Percentiles rank a stretch among this genome's conserved stretches.
Conservation (phyloP, 2,797 vertebrate species). For the Anomalospiza imberbis region DNA sequence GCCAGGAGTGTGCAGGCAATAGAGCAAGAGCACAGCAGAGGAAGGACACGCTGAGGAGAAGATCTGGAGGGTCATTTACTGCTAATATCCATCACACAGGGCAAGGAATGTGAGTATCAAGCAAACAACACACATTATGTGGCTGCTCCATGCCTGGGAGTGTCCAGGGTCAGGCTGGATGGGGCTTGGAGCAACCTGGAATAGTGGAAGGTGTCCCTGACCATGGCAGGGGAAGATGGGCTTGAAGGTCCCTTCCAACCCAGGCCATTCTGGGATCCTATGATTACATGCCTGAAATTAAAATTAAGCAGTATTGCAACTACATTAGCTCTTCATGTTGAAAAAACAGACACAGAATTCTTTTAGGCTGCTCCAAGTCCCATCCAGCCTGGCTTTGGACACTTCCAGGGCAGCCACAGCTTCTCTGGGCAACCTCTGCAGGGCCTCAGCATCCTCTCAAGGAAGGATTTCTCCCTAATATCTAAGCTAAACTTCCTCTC, state of each 20-base stretch:
- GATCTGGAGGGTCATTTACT: neutral
- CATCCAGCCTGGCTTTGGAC: neutral
- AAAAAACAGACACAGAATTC: neutral
- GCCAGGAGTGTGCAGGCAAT: neutral
- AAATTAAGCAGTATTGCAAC: neutral
- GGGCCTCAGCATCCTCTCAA: neutral
- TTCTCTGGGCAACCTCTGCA: neutral
- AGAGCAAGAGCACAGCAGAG: neutral
- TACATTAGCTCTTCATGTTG: neutral
- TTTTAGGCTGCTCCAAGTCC: neutral
- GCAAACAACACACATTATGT: neutral
- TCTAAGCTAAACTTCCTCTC: neutral
- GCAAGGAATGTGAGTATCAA: neutral
- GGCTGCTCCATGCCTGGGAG: neutral
- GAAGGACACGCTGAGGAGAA: neutral
- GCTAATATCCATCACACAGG: neutral
- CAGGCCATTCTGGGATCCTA: neutral
- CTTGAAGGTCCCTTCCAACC: neutral
- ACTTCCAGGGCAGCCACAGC: neutral
- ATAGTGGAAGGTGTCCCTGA: neutral
- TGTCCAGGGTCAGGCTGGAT: neutral
- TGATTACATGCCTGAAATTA: neutral
- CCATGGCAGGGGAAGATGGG: neutral
- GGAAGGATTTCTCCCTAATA: neutral
- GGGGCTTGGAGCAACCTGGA: neutral